phyloP scores from a whole-genome alignment of 2,113 vertebrate species.

The Gopherus evgoodei region DNA sequence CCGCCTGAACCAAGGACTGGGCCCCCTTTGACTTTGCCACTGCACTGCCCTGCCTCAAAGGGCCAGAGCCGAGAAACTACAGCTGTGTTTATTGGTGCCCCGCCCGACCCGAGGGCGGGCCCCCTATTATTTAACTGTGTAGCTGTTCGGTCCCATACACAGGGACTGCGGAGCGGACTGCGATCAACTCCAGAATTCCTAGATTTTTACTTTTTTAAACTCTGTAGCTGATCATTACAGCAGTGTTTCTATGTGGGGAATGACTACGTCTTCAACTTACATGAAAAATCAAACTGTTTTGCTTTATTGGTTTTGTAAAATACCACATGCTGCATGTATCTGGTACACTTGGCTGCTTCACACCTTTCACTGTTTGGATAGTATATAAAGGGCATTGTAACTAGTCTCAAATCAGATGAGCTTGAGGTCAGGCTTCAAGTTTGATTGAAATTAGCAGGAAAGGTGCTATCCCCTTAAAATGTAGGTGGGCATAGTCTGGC shows the following conservation, averaged over 20 bases:
- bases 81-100: no score
- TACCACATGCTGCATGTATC: neutral
- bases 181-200: neutral
- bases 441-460: neutral
- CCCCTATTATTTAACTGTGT: no score
- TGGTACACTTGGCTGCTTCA: neutral
- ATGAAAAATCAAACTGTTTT: neutral
- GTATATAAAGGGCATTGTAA: neutral
- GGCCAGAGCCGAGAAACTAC: no score
- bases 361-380: neutral
- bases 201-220: neutral
- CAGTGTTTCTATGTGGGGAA: neutral
- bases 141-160: no score
- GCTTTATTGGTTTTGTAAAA: neutral
- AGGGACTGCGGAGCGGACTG: no score
- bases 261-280: no score
- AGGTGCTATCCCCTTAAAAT: neutral
- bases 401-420: neutral
- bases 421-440: neutral
- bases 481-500: neutral
- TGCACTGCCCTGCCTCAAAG: no score
- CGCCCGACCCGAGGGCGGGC: no score
- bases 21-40: no score
- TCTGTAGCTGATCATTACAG: neutral
- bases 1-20: no score